These are phyloP conservation scores for Pachyseris speciosa DNA, from an alignment of 64 coral and sea anemone genomes.

Conservation along the genomic window DNA sequence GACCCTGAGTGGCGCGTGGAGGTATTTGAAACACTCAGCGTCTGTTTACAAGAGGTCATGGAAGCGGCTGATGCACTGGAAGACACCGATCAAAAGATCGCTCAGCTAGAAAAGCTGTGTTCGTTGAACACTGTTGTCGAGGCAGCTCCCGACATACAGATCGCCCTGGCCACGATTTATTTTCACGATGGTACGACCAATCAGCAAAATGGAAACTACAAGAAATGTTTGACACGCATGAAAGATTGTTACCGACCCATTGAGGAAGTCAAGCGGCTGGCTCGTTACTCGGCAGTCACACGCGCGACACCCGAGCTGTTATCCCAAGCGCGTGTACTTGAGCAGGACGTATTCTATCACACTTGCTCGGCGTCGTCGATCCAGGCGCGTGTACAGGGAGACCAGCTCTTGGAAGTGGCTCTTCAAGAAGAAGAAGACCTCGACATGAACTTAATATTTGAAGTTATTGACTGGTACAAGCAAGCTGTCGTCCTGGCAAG, in stretches of 20 bases:
- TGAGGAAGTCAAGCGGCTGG: conserved; percentile 72
- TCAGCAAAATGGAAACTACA: conserved; percentile 78
- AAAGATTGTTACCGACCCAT: conserved; percentile 78
- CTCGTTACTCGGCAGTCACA: not conserved
- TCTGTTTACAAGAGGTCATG: conserved; percentile 67
- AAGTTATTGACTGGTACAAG: conserved; percentile 91
- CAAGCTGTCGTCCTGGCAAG: conserved; percentile 77
- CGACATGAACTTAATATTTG: conserved; percentile 67
- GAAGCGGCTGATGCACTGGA: conserved; percentile 10
- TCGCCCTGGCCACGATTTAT: conserved; percentile 26
- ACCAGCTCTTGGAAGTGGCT: conserved; percentile 50
- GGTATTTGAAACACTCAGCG: conserved; percentile 23
- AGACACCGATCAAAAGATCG: conserved; percentile 53
- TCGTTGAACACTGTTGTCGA: not conserved
- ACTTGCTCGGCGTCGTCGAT: conserved; percentile 67
- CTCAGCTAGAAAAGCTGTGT: conserved; percentile 42
- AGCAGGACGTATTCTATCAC: conserved; percentile 77
- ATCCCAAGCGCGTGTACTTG: conserved; percentile 41
- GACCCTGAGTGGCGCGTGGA: conserved; percentile 61
- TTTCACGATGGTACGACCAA: conserved; percentile 82
- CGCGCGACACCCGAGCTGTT: not conserved
- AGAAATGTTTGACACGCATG: conserved; percentile 67
- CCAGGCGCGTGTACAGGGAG: conserved; percentile 62
- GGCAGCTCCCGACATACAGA: conserved; percentile 40
- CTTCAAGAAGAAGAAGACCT: conserved; percentile 57